Conservation (phyloP, 1,140 invertebrate species). For the Thaumetopoea pityocampa region DNA sequence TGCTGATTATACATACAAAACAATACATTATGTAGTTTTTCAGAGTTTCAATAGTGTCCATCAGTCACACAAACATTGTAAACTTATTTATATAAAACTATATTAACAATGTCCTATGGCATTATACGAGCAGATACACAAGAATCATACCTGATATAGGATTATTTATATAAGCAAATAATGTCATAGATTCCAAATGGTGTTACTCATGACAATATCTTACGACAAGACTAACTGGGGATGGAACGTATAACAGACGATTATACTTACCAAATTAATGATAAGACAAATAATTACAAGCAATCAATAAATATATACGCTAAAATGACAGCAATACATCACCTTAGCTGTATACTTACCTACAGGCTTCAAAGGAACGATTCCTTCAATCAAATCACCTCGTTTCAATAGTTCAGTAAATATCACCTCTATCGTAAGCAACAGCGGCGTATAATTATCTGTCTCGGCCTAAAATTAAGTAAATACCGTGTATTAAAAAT, state of each 20-base stretch:
- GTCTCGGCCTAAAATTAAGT: slow-evolving; percentile 68
- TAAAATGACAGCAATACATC: slow-evolving; percentile 17
- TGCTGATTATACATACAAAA: too few species aligned
- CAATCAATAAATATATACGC: too few species aligned
- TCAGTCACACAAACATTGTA: too few species aligned
- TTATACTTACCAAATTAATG: slow-evolving; percentile 44
- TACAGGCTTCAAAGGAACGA: slow-evolving; percentile 73
- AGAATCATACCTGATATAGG: slow-evolving; percentile 14
- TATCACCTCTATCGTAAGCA: slow-evolving; percentile 81
- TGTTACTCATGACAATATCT: slow-evolving; percentile 8
- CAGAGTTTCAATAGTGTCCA: too few species aligned
- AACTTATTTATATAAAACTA: slow-evolving; percentile 18
- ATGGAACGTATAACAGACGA: too few species aligned
- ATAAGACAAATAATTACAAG: too few species aligned
- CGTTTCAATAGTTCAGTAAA: slow-evolving; percentile 81
- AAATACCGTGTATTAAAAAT: slow-evolving; percentile 34
- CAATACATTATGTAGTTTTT: too few species aligned
- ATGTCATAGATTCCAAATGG: slow-evolving; percentile 39
- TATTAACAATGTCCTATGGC: slow-evolving; percentile 9
- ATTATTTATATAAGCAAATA: slow-evolving; percentile 40
- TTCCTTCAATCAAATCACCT: slow-evolving; percentile 78
- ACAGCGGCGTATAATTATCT: slow-evolving; percentile 72
- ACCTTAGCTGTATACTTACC: slow-evolving; percentile 45
- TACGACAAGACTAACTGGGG: too few species aligned
- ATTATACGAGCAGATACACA: slow-evolving; percentile 32